Conservation (phyloP, 2,797 vertebrate genomes). For the Sebastes trivittatus region DNA sequence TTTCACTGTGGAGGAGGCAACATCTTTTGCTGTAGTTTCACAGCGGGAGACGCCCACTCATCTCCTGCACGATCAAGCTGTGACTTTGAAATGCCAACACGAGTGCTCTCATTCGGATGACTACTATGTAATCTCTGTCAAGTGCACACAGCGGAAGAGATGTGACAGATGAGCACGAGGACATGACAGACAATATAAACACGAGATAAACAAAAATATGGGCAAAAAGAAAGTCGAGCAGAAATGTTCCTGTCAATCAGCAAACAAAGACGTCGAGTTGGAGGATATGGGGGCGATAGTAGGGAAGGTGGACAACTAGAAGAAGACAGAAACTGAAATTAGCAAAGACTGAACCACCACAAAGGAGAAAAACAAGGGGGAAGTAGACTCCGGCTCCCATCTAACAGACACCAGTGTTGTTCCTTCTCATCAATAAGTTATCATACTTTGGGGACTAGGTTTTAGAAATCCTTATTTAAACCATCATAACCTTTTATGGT, state of each 20-base stretch:
- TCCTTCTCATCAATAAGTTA: not conserved
- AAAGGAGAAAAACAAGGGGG: not conserved
- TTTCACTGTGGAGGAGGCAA: conserved; percentile 37
- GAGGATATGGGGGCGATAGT: conserved; percentile 1
- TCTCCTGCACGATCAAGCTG: conserved; percentile 58
- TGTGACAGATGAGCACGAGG: conserved; percentile 27
- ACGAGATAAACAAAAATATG: conserved; percentile 5
- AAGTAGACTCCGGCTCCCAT: not conserved
- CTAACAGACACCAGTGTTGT: not conserved
- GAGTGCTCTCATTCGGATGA: conserved; percentile 28
- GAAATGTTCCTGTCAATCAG: conserved; percentile 30
- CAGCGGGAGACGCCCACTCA: conserved; percentile 68
- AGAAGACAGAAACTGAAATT: not conserved
- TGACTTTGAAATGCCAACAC: conserved; percentile 40
- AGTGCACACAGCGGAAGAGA: conserved; percentile 37
- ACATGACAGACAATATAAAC: not conserved
- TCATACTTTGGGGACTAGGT: not conserved
- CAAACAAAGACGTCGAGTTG: conserved; percentile 27
- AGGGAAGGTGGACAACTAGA: not conserved
- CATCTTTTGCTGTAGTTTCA: conserved; percentile 28
- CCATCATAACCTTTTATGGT: not conserved
- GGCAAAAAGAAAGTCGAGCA: not conserved
- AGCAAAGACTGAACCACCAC: not conserved
- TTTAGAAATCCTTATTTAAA: not conserved
- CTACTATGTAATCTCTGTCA: conserved; percentile 52